Evolutionary conservation across 37 sponge, comb jelly and placozoan genomes (phyloP), one percentile per base, ranked within the genome.

Genomic region (Ephydatia muelleri): DNA sequence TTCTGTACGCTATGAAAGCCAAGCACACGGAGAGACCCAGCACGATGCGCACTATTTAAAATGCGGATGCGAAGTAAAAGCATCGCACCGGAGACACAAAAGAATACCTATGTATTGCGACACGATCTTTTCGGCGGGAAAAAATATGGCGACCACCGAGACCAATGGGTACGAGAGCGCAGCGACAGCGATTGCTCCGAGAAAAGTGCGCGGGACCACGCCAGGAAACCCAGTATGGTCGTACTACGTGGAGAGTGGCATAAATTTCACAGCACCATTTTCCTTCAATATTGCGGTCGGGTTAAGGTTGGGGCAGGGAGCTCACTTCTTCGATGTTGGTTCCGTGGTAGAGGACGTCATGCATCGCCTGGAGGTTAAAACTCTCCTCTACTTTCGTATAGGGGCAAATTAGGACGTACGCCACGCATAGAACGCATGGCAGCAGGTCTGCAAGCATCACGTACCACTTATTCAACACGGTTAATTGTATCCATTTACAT

Each of bases 321-420:
- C 75, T 47, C 43, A 95, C 96, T 76, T 95, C 81, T 47, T 85
- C 78, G 9, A 99, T 65, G 65, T 99, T 68, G 23, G 76, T 77
- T 21, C 89, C 72, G 64, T 97, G 94, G 86, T 93, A 96, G 36
- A 99, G 92, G 38, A 99, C 35, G 76, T 99, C 99, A 47, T 99
- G 99, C 19, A 86, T 85, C 8, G 99, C 99, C 84, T 99, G 99
- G 23, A 93, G 77, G 83, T 99, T 99, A 86, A 99, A 99, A 75
- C 99, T 99, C 84, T 99, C 99, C 80, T 99, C 99, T 26, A 99
- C 99, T 75, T 99, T 97, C 19, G 93, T 97, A 86, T 95, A 95
- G 39, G 97, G 97, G 71, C 96, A 95, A 14, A 88, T 65, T 31
- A 85, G 40, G 0, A 97, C 75, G 84, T 95, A 82, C 26, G 84